phyloP scores from a whole-genome alignment of 2,888 invertebrate genomes.

The Cephus sareptanus region DNA sequence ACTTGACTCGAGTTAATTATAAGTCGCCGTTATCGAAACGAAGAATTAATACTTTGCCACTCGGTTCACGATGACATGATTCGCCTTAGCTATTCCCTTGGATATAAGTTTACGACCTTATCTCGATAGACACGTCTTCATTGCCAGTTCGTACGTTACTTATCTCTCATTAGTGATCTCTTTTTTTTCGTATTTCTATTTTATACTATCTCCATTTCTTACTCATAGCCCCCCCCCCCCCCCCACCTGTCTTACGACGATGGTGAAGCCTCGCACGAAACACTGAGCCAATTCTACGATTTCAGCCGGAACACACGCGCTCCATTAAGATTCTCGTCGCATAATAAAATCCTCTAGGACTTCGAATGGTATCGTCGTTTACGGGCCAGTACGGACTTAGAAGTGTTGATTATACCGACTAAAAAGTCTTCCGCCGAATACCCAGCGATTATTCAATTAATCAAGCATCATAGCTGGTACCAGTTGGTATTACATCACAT shows the following conservation, averaged over 20 bases:
- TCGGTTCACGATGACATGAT: slow-evolving; percentile 29
- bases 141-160: background rate
- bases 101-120: background rate
- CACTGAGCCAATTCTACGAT: background rate
- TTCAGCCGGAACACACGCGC: background rate
- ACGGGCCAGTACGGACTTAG: background rate
- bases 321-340: background rate
- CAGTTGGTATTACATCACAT: background rate
- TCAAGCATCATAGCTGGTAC: background rate
- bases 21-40: background rate
- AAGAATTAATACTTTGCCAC: slow-evolving; percentile 8
- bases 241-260: background rate
- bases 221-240: background rate
- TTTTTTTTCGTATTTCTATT: background rate
- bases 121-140: background rate
- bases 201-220: background rate
- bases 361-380: background rate
- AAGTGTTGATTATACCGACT: background rate
- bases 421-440: background rate
- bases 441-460: background rate
- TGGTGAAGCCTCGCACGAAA: background rate
- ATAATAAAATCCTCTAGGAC: background rate
- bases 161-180: background rate
- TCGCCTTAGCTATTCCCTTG: slow-evolving; percentile 31
- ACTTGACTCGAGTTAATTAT: background rate